Evolutionary conservation across 2,113 vertebrate genomes (phyloP).

Genomic region (Lathamus discolor): DNA sequence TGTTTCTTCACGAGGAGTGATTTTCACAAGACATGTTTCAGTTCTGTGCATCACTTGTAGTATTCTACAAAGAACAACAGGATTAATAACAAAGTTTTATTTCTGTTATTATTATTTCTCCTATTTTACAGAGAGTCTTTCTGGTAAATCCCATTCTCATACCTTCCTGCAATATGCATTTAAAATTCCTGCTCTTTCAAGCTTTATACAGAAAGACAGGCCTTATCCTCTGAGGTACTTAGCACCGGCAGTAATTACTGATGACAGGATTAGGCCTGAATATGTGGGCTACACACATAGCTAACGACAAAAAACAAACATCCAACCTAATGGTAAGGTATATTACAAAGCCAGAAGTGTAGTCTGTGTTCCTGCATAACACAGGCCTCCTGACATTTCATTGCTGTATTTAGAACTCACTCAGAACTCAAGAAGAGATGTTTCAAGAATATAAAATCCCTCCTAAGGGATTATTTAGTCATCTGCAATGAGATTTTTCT

Average conservation of each 20-base stretch:
- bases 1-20: neutral
- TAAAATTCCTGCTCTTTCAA: neutral
- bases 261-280: neutral
- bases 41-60: neutral
- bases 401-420: neutral
- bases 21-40: neutral
- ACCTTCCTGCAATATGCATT: neutral
- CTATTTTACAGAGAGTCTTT: neutral
- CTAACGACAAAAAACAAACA: neutral
- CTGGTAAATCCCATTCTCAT: neutral
- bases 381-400: neutral
- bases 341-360: neutral
- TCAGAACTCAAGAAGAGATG: neutral
- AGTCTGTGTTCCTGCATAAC: neutral
- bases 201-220: neutral
- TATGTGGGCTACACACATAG: neutral
- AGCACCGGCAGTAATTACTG: neutral
- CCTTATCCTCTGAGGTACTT: neutral
- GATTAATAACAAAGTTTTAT: neutral
- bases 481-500: conserved; percentile 43
- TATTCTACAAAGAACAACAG: neutral
- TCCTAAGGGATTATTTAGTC: conserved; percentile 48
- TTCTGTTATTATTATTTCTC: neutral
- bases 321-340: neutral
- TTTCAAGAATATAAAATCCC: conserved; percentile 22